phyloP scores from a whole-genome alignment of 2,888 invertebrate species.

The Napeogenes sylphis region DNA sequence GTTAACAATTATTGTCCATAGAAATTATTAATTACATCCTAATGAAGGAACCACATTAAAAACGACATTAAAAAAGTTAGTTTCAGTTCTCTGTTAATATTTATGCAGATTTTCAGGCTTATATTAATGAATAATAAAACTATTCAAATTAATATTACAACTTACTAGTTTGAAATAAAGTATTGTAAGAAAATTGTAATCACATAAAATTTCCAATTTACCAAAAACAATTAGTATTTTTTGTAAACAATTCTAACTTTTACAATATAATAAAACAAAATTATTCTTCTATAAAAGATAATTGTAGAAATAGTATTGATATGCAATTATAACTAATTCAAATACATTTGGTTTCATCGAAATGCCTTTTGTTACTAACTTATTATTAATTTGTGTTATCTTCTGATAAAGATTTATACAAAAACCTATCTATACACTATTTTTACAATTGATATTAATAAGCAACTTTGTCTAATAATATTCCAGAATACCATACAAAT shows the following conservation, averaged over 20 bases:
- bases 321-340: slow-evolving; percentile 7
- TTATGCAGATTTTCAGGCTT: no score
- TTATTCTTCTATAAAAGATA: no score
- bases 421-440: slow-evolving; percentile 19
- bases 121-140: no score
- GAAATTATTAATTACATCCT: slow-evolving; percentile 27
- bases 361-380: slow-evolving; percentile 20
- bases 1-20: slow-evolving; percentile 38
- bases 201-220: no score
- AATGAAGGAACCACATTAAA: slow-evolving; percentile 23
- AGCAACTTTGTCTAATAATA: neutral
- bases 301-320: no score
- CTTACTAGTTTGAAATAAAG: no score
- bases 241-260: no score
- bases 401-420: slow-evolving; percentile 20
- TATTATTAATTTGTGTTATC: slow-evolving; percentile 19
- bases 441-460: slow-evolving; percentile 15
- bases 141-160: no score
- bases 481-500: slow-evolving; percentile 1
- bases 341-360: slow-evolving; percentile 24
- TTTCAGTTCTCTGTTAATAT: no score
- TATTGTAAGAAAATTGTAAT: no score
- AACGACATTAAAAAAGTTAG: slow-evolving; percentile 6
- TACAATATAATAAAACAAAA: no score
- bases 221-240: no score